Conservation (phyloP, 2,113 vertebrate species). For the Percina caprodes region DNA sequence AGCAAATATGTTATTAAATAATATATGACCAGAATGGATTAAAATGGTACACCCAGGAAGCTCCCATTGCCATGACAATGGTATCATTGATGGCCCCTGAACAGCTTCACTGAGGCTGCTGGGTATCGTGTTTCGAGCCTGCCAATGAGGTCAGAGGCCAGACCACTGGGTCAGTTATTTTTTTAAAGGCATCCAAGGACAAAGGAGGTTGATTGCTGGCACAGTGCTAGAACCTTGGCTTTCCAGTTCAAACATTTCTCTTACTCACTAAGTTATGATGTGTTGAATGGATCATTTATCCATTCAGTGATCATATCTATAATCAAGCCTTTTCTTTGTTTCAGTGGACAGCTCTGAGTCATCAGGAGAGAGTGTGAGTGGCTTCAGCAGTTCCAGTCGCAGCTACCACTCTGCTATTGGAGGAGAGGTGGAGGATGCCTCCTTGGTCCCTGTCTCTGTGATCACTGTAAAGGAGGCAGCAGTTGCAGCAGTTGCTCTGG, state of each 20-base stretch:
- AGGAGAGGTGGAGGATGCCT: conserved; percentile 76
- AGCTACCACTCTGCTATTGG: conserved; percentile 76
- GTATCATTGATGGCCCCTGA: background rate
- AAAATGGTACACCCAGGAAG: background rate
- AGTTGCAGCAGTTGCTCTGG: conserved; percentile 13
- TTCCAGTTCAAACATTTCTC: background rate
- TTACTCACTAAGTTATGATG: background rate
- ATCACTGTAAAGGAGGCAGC: conserved; percentile 54
- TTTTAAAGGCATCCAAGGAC: background rate
- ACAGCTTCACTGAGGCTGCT: background rate
- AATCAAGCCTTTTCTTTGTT: conserved; percentile 25
- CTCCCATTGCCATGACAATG: background rate
- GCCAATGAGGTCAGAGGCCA: background rate
- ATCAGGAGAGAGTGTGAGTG: conserved; percentile 82
- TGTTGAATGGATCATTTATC: background rate
- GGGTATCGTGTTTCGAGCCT: background rate
- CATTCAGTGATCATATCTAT: background rate
- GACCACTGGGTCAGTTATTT: background rate
- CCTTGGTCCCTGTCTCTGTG: conserved; percentile 54
- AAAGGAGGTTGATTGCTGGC: background rate
- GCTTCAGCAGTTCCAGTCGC: conserved; percentile 82
- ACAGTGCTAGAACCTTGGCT: background rate
- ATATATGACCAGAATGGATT: background rate
- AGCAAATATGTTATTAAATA: background rate
- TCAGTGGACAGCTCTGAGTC: conserved; percentile 85